Conservation (phyloP, 2,888 invertebrate species). For the Xanthorhoe designata region DNA sequence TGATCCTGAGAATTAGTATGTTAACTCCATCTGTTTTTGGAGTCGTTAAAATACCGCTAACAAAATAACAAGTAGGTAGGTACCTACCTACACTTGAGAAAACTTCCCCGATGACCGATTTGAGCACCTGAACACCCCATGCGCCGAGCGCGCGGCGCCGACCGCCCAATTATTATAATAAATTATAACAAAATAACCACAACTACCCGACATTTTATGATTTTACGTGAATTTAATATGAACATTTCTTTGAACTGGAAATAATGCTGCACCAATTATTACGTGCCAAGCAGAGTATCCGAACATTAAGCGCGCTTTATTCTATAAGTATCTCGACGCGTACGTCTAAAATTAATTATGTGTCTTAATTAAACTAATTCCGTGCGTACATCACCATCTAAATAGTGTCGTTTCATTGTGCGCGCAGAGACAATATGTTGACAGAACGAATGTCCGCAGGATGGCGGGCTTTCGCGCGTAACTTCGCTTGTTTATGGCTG, state of each 20-base stretch:
- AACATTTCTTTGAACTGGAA: conserved; percentile 63
- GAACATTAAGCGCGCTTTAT: conserved; percentile 57
- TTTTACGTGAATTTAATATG: conserved; percentile 55
- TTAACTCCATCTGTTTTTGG: conserved; percentile 64
- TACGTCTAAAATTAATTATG: conserved; percentile 75
- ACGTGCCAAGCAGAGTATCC: conserved; percentile 55
- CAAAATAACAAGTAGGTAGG: conserved; percentile 60
- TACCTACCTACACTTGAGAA: conserved; percentile 52
- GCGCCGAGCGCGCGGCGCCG: conserved; percentile 48
- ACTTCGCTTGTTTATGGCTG: conserved; percentile 78
- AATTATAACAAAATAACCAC: conserved; percentile 55
- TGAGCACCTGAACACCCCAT: conserved; percentile 49
- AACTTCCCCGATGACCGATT: conserved; percentile 51
- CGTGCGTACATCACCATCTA: conserved; percentile 76
- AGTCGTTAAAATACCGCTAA: conserved; percentile 73
- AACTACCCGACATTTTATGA: conserved; percentile 45
- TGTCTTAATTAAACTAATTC: conserved; percentile 80
- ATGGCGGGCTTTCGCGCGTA: conserved; percentile 81
- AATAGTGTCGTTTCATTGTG: conserved; percentile 79
- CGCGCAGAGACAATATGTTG: conserved; percentile 81
- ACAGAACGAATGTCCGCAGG: conserved; percentile 81
- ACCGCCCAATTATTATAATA: conserved; percentile 53
- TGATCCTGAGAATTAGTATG: conserved; percentile 76
- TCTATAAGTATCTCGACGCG: conserved; percentile 58
- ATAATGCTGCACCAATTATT: conserved; percentile 58